phyloP scores from a whole-genome alignment of 2,888 invertebrate species.

The Leptinotarsa tumamoca region DNA sequence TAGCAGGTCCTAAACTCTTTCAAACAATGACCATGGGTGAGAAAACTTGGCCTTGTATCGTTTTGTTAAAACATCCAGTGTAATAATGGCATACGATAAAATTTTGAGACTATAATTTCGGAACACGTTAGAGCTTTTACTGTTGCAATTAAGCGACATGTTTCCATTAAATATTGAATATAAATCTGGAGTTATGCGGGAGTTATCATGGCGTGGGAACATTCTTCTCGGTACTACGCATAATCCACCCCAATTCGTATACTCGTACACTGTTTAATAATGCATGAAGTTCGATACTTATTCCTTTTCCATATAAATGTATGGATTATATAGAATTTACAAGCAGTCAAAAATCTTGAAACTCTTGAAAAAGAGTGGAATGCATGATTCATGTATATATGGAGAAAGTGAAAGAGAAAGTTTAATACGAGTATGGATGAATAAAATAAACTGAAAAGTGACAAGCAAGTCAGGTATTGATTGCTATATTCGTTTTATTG shows the following conservation, averaged over 20 bases:
- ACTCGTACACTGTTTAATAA: not conserved
- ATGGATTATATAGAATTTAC: not conserved
- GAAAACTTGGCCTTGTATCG: too few relatives aligned
- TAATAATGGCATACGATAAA: not conserved
- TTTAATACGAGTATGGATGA: too few relatives aligned
- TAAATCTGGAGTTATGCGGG: slow-evolving; percentile 5
- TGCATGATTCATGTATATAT: too few relatives aligned
- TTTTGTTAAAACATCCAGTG: slow-evolving; percentile 1
- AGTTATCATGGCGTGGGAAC: slow-evolving; percentile 14
- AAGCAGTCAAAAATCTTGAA: too few relatives aligned
- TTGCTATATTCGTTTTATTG: too few relatives aligned
- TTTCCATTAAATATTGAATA: slow-evolving; percentile 18
- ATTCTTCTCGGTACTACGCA: slow-evolving; percentile 4
- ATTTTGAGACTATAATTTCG: not conserved
- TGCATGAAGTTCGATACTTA: not conserved
- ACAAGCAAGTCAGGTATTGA: too few relatives aligned
- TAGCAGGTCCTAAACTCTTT: too few relatives aligned
- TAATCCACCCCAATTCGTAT: slow-evolving; percentile 1
- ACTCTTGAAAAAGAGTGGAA: too few relatives aligned
- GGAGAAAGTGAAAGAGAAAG: too few relatives aligned
- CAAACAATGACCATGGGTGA: too few relatives aligned
- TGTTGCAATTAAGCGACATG: slow-evolving; percentile 18
- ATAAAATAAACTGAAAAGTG: too few relatives aligned
- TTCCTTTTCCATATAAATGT: not conserved
- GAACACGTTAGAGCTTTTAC: slow-evolving; percentile 19